Base-by-base conservation (phyloP, 2,797 vertebrate genomes). In the Chaetophractus vellerosus region DNA sequence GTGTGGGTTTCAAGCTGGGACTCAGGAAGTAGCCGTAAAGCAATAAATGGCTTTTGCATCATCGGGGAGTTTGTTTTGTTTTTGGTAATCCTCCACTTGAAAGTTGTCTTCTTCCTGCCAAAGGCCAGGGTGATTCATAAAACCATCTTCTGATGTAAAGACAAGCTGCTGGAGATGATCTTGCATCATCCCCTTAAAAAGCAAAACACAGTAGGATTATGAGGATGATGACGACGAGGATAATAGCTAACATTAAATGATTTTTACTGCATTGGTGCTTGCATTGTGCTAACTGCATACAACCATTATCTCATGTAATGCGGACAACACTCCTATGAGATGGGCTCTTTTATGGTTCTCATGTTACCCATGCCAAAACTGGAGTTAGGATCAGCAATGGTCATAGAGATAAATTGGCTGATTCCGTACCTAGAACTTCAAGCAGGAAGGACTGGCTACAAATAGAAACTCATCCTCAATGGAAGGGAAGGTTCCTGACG, bases 31-130 rank as follows among this genome's bases (percentile, higher is more conserved):
- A 81, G 59, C 16, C 0, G 0, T 76, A 45, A 79, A 68, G 9
- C 24, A 64, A 88, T 28, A 64, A 87, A 88, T n/a, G 90, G 76
- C n/a, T 81, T 96, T 84, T 50, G 23, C 9, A 66, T 48, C 57
- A 52, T 88, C 9, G 21, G n/a, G 48, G 55, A 78, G 64, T 72
- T 45, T 66, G 75, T 12, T 97, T 91, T 12, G 82, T 41, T 48
- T 79, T 88, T 87, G 38, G 28, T 81, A 89, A 86, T 18, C 16
- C 31, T 96, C 45, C 36, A 61, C 48, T 52, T 79, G 66, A 83
- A 85, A 85, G 28, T 23, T 74, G 21, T 48, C 38, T 87, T 95
- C 33, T 91, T 90, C 28, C 33, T 95, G 38, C 33, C 45, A 36
- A 16, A 87, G 52, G 55, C 50, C 41, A 86, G 69, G 16, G 50